These are phyloP conservation scores for Peromyscus maniculatus DNA, from an alignment of 2,113 vertebrate species.

Conservation along the genomic window DNA sequence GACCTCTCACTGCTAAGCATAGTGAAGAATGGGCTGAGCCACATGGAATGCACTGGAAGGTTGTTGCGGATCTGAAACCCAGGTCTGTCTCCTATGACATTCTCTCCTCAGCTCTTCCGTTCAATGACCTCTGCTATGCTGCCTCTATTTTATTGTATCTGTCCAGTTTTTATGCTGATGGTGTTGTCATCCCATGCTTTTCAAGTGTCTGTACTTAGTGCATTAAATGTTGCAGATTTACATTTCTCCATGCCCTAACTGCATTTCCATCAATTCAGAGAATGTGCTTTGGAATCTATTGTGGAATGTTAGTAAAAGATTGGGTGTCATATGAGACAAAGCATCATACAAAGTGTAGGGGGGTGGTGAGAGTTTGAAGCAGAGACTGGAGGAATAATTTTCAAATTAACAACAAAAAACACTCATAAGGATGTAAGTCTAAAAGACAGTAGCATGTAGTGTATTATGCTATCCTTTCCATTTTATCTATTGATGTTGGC, in stretches of 20 bases:
- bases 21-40: background rate
- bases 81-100: background rate
- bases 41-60: rapidly evolving
- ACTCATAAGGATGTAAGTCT: background rate
- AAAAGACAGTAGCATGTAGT: background rate
- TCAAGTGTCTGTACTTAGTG: background rate
- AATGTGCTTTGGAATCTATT: background rate
- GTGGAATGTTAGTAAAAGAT: background rate
- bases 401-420: background rate
- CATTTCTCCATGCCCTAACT: background rate
- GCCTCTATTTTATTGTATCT: background rate
- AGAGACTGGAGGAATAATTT: background rate
- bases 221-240: background rate
- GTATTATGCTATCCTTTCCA: background rate
- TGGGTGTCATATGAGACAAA: background rate
- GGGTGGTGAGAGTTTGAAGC: background rate
- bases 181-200: background rate
- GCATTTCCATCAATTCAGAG: background rate
- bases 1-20: background rate
- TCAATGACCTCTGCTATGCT: background rate
- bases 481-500: background rate
- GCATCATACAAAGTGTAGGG: background rate
- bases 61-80: too few relatives aligned
- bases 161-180: background rate
- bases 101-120: background rate